phyloP scores from a whole-genome alignment of 2,113 vertebrate genomes.

The Myotis brandtii region DNA sequence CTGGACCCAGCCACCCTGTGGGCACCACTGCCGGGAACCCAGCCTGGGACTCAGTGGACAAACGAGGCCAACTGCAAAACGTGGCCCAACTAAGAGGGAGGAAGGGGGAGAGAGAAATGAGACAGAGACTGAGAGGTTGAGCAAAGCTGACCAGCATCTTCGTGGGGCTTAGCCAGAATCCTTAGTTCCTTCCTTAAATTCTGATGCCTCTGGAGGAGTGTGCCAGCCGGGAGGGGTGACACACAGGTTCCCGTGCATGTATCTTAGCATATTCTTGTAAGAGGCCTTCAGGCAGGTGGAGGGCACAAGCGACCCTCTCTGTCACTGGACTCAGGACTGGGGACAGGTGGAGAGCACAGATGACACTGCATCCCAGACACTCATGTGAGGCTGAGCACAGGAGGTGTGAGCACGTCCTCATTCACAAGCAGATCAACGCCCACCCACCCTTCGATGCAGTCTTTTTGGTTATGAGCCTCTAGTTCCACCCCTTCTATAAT shows the following conservation, averaged over 20 bases:
- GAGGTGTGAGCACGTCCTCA: accelerated
- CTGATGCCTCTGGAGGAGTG: background rate
- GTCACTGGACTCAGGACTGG: background rate
- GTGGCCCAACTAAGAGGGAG: background rate
- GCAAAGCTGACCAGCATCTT: accelerated
- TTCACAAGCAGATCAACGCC: accelerated
- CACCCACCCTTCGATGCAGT: accelerated
- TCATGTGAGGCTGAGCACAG: accelerated
- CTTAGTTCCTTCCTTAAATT: background rate
- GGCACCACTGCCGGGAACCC: accelerated
- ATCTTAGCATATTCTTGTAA: background rate
- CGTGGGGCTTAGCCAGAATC: no score
- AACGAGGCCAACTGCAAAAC: background rate
- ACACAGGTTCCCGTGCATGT: background rate
- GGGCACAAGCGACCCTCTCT: background rate
- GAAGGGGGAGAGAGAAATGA: no score
- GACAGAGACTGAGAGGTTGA: background rate
- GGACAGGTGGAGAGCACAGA: background rate
- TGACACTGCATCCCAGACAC: background rate
- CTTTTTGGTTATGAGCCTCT: background rate
- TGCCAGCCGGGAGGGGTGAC: accelerated
- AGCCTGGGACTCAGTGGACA: background rate
- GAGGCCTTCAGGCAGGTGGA: background rate
- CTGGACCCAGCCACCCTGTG: background rate
- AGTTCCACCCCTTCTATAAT: background rate